phyloP scores from a whole-genome alignment of 2,113 vertebrate genomes.

The Brachyistius frenatus region DNA sequence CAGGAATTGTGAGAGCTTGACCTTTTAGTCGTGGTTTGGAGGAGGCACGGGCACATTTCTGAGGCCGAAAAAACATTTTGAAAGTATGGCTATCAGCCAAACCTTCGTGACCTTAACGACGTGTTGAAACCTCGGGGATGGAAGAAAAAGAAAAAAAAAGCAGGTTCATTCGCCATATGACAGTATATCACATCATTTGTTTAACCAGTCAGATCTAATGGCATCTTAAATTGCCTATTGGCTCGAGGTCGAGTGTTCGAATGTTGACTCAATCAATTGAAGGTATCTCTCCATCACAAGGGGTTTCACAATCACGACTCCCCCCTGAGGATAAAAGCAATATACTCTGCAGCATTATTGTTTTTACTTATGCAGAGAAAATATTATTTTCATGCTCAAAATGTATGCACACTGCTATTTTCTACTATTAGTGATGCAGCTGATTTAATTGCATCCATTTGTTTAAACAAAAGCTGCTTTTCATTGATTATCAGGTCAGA shows the following conservation, averaged over 20 bases:
- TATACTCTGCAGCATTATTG: neutral
- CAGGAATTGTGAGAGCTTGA: constrained; percentile 78
- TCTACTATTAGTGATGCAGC: constrained; percentile 4
- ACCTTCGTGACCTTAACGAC: constrained; percentile 42
- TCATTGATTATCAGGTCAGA: too few relatives aligned
- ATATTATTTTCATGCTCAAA: neutral
- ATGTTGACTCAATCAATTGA: constrained; percentile 35
- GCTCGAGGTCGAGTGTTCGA: constrained; percentile 33
- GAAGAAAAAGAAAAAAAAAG: neutral
- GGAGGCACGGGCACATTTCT: constrained; percentile 28
- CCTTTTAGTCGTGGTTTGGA: constrained; percentile 68
- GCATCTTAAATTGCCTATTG: constrained; percentile 25
- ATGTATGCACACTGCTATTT: neutral
- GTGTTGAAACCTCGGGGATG: constrained; percentile 4
- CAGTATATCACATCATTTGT: constrained; percentile 15
- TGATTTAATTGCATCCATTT: constrained; percentile 10
- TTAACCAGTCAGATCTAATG: constrained; percentile 22
- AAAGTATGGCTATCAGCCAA: constrained; percentile 43
- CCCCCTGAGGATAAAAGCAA: constrained; percentile 2
- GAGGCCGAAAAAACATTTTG: constrained; percentile 39
- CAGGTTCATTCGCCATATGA: constrained; percentile 10
- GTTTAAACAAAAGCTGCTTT: constrained; percentile 15
- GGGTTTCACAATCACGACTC: constrained; percentile 4
- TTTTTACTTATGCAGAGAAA: neutral
- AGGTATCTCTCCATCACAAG: neutral